Evolutionary conservation across 92 coral and sea anemone species (phyloP).

Genomic region (Parazoanthus atlanticus): DNA sequence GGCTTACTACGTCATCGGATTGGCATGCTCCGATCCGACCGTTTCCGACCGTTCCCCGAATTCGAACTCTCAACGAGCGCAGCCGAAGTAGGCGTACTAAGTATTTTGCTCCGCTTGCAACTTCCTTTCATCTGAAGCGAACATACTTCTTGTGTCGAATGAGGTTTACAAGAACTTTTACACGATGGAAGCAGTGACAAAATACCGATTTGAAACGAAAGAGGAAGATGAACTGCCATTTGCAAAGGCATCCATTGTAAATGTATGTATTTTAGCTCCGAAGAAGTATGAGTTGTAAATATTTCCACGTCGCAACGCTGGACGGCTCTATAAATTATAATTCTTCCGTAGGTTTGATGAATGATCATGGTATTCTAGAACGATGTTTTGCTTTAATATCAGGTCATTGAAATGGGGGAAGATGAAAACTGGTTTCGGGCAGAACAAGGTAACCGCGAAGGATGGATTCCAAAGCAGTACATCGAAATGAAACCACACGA

Average conservation of each 20-base stretch:
- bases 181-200: conserved; percentile 90
- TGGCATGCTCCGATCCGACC: neutral
- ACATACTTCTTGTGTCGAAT: conserved; percentile 10
- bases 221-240: conserved; percentile 87
- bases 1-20: neutral
- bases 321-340: no score
- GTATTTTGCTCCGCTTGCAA: neutral
- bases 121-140: conserved; percentile 40
- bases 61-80: conserved; percentile 7
- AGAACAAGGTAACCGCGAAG: conserved; percentile 75
- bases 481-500: conserved; percentile 87
- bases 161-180: conserved; percentile 14
- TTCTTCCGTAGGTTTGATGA: neutral
- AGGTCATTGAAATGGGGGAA: conserved; percentile 88
- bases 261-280: conserved; percentile 63
- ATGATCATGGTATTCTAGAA: neutral
- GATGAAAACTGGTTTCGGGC: conserved; percentile 95
- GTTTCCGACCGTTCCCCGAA: conserved; percentile 16
- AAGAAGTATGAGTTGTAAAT: neutral
- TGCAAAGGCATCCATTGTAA: conserved; percentile 74
- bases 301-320: neutral
- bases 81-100: conserved; percentile 47
- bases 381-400: conserved; percentile 22
- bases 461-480: conserved; percentile 90
- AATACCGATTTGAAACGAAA: conserved; percentile 73